These are phyloP conservation scores for Lepidochitona cinerea DNA, from an alignment of 2,888 invertebrate species.

Conservation along the genomic window DNA sequence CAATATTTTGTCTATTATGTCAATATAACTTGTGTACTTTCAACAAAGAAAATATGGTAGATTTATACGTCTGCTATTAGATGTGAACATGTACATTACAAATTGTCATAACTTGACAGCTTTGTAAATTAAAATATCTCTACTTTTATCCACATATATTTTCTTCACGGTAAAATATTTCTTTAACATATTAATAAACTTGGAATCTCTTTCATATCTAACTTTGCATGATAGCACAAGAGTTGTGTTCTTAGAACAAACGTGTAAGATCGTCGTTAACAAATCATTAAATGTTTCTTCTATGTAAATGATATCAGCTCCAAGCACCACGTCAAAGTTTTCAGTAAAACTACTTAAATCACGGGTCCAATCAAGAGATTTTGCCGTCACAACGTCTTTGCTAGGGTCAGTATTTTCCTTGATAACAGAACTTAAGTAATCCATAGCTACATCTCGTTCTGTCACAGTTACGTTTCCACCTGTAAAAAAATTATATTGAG, in stretches of 20 bases:
- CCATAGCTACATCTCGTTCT: conserved; percentile 52
- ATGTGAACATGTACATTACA: not conserved
- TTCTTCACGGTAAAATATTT: conserved; percentile 44
- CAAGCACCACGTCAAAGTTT: conserved; percentile 63
- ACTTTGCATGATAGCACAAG: conserved; percentile 63
- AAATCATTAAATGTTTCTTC: conserved; percentile 66
- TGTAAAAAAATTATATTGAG: conserved; percentile 21
- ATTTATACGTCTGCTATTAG: too few relatives aligned
- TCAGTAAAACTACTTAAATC: conserved; percentile 30
- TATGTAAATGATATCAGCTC: conserved; percentile 69
- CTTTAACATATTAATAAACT: conserved; percentile 53
- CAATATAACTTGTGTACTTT: too few relatives aligned
- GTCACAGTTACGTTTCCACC: conserved; percentile 59
- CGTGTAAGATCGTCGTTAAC: conserved; percentile 45
- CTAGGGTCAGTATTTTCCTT: conserved; percentile 35
- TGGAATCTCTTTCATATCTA: conserved; percentile 60
- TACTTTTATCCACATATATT: conserved; percentile 47
- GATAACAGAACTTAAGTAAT: conserved; percentile 44
- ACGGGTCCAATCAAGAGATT: conserved; percentile 61
- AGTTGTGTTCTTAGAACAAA: conserved; percentile 39
- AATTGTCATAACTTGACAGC: conserved; percentile 16
- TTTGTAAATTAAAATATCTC: conserved; percentile 56
- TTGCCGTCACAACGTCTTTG: conserved; percentile 27
- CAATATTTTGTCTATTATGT: too few relatives aligned
- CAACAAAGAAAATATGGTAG: too few relatives aligned